Conservation (phyloP, 92 coral and sea anemone species). For the Epizoanthus illoricatus region DNA sequence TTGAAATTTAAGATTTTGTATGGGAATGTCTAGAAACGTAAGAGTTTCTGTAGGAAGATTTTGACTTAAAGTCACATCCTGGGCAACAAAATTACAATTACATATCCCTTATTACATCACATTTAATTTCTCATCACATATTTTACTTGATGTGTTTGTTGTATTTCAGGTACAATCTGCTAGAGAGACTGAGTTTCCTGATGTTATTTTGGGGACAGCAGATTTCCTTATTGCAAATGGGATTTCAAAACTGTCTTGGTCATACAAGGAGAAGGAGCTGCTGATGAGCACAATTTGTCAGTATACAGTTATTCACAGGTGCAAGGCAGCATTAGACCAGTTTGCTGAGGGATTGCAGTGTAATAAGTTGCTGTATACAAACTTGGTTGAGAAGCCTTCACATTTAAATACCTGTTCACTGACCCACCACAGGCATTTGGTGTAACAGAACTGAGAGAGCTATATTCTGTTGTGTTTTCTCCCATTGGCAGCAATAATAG, state of each 20-base stretch:
- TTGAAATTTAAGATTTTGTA: too few species aligned
- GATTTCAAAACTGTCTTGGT: constrained; percentile 35
- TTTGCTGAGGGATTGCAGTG: constrained; percentile 40
- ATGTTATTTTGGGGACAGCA: neutral
- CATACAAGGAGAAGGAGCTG: neutral
- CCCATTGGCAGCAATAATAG: constrained; percentile 34
- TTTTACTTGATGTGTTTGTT: neutral
- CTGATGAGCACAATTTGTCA: constrained; percentile 36
- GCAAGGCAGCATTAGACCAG: constrained; percentile 49
- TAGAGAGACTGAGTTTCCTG: constrained; percentile 5
- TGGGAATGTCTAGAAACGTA: too few species aligned
- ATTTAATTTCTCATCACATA: neutral
- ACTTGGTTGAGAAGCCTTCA: constrained; percentile 8
- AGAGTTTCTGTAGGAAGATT: too few species aligned
- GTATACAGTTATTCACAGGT: constrained; percentile 7
- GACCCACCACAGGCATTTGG: constrained; percentile 9
- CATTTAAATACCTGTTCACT: constrained; percentile 28
- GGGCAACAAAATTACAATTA: too few species aligned
- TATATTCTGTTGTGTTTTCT: constrained; percentile 1
- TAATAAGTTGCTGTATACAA: constrained; percentile 13
- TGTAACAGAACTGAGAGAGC: constrained; percentile 30
- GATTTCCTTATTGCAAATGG: constrained; percentile 39
- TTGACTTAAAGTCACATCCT: too few species aligned
- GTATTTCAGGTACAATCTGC: constrained; percentile 23
- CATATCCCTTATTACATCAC: too few species aligned